Evolutionary conservation across 2,113 vertebrate species (phyloP), one percentile per base, ranked within the genome.

Genomic region (Salminus brasiliensis): DNA sequence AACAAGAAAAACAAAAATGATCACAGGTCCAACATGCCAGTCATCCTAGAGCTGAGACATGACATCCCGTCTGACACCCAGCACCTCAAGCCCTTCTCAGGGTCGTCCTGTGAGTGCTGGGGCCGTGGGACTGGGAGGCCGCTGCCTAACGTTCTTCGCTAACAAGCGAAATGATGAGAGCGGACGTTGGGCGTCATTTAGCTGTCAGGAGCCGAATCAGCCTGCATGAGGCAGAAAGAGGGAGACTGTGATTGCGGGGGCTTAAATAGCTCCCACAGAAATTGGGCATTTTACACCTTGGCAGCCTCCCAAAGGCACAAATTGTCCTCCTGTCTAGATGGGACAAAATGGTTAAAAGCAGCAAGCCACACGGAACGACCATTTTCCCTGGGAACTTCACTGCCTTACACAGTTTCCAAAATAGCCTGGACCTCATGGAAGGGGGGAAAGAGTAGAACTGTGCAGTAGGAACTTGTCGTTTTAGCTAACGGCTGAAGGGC

Each of bases 281-380:
- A 91, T 88, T 89, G 89, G 82, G 86, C 88, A 88, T 90, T 92
- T 92, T 92, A 89, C 88, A 88, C 88, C 86, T 69, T 92, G 91
- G 92, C 91, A 90, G 79, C 84, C 84, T 79, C 89, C 91, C 92
- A 93, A 87, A 30, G 15, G 86, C 81, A 84, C 87, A 90, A 91
- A 90, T 88, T 91, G 89, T 88, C 88, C 87, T 70, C 9, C 80
- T 83, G 85, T 84, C 83, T 86, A 72, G 84, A 90, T 60, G 71
- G 80, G 89, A 86, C 87, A 88, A 85, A 81, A 89, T 82, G 74
- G 89, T 76, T 83, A 59, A 74, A 88, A 84, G 12, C 59, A 87
- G 85, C 73, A 80, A 74, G 86, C 78, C 87, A 88, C 80, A 39
- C 83, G 81, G 86, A 89, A 89, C 72, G 76, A 5, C 78, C 84